Percentiles rank a stretch among this genome's conserved stretches.
These are phyloP conservation scores for Pristiophorus japonicus DNA, from an alignment of 2,113 vertebrate species.

Conservation along the genomic window DNA sequence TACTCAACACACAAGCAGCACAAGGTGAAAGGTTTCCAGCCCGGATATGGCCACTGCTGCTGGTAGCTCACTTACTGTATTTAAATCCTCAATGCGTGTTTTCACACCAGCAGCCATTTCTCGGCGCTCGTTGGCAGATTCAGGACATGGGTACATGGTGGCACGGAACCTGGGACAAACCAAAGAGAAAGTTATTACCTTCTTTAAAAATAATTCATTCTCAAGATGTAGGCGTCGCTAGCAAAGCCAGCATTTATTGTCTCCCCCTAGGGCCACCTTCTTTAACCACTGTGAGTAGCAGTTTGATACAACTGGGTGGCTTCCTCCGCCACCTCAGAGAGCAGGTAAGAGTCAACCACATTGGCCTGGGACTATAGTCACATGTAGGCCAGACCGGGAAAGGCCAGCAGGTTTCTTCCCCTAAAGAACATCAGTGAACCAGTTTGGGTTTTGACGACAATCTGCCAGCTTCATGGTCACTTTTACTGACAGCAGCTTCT, in stretches of 20 bases:
- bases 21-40: not conserved
- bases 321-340: not conserved
- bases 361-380: not conserved
- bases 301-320: not conserved
- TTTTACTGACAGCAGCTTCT: not conserved
- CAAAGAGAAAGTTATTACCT: not conserved
- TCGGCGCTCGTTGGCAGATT: conserved; percentile 55
- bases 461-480: not conserved
- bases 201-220: not conserved
- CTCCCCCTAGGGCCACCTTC: not conserved
- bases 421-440: not conserved
- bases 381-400: not conserved
- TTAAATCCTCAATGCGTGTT: conserved; percentile 62
- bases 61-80: conserved; percentile 53
- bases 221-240: not conserved
- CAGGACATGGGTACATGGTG: conserved; percentile 65
- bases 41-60: not conserved
- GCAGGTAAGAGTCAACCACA: not conserved
- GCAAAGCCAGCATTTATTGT: not conserved
- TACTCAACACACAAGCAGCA: not conserved
- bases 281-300: not conserved
- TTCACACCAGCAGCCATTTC: conserved; percentile 61
- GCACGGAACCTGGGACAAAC: conserved; percentile 58
- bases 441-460: no score
- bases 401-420: not conserved